Conservation (phyloP, 2,797 vertebrate species). For the Vespertilio murinus region DNA sequence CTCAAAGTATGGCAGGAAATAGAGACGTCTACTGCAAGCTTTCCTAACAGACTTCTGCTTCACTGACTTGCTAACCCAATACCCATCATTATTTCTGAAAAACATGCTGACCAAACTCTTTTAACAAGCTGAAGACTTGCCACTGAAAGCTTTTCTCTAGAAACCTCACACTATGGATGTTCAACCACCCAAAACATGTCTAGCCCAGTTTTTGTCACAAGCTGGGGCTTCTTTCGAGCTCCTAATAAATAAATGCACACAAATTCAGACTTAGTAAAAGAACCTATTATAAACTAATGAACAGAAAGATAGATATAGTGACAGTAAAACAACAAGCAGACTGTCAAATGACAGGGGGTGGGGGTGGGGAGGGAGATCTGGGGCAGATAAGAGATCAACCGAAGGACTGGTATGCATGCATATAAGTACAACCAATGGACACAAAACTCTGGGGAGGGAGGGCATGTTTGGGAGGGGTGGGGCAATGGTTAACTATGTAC, state of each 20-base stretch:
- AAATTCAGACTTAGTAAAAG: neutral
- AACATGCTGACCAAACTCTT: neutral
- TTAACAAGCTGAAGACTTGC: neutral
- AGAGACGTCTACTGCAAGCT: neutral
- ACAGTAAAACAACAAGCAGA: no score
- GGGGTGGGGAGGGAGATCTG: no score
- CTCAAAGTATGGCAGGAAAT: neutral
- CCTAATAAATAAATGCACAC: neutral
- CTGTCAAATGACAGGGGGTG: no score
- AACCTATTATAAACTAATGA: no score
- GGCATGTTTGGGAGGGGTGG: no score
- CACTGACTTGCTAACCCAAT: neutral
- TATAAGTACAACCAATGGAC: no score
- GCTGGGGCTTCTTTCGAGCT: neutral
- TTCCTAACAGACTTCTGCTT: neutral
- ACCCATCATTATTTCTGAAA: neutral
- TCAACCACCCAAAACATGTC: neutral
- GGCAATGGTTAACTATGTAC: no score
- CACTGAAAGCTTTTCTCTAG: neutral
- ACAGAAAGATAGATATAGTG: no score
- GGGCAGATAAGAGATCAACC: no score
- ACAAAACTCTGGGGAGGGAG: no score
- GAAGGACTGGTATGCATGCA: no score
- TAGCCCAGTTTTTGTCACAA: neutral
- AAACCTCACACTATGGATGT: neutral